Evolutionary conservation across 2,113 vertebrate species (phyloP).

Genomic region (Arenaria interpres): DNA sequence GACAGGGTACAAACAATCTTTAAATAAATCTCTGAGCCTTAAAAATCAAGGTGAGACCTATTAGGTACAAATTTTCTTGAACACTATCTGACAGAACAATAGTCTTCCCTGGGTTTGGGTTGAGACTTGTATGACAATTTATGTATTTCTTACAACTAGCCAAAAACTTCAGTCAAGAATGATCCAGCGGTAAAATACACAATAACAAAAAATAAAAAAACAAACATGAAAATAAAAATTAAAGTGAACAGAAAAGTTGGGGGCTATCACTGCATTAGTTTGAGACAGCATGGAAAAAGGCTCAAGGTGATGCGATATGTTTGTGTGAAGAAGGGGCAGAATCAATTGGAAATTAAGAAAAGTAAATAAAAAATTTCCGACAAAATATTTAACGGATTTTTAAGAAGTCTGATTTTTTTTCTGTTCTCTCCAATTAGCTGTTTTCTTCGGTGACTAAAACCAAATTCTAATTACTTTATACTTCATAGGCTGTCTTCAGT

Average conservation of each 20-base stretch:
- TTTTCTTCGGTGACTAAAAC: background rate
- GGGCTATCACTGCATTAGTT: background rate
- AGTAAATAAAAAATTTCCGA: background rate
- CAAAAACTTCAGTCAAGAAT: background rate
- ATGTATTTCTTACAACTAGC: background rate
- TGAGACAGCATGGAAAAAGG: background rate
- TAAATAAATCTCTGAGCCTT: background rate
- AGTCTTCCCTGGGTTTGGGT: background rate
- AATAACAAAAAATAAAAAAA: background rate
- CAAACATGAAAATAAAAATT: background rate
- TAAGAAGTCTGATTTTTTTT: background rate
- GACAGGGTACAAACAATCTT: background rate
- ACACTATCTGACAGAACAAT: background rate
- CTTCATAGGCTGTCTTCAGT: background rate
- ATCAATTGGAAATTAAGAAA: background rate
- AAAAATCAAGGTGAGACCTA: background rate
- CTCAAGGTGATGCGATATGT: background rate
- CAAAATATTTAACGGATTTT: background rate
- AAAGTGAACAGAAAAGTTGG: background rate
- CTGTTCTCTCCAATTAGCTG: background rate
- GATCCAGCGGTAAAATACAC: background rate
- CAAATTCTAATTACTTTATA: background rate
- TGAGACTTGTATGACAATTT: background rate
- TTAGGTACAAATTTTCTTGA: background rate
- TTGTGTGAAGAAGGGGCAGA: background rate